Percentiles rank a stretch among this genome's conserved stretches.
These are phyloP conservation scores for Platichthys flesus DNA, from an alignment of 2,113 vertebrate genomes.

Conservation along the genomic window DNA sequence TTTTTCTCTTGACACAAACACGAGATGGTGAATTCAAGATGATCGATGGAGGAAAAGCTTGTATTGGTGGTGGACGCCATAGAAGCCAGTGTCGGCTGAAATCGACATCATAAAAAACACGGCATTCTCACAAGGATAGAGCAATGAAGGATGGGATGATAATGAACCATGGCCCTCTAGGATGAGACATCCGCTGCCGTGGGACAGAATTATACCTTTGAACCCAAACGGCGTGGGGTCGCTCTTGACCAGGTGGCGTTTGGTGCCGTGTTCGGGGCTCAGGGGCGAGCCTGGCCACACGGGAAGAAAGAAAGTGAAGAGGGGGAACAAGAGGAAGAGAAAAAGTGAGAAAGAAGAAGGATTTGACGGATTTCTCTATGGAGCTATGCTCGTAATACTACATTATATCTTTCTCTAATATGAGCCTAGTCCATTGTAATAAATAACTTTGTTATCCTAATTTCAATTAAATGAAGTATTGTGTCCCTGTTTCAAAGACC, in stretches of 20 bases:
- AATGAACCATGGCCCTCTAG: constrained; percentile 25
- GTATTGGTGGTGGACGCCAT: neutral
- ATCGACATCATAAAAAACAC: constrained; percentile 20
- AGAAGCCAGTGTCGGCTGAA: neutral
- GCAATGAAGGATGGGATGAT: constrained; percentile 15
- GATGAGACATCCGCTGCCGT: neutral
- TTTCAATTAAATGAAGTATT: too few species aligned
- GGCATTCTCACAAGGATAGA: neutral
- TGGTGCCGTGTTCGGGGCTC: constrained; percentile 94
- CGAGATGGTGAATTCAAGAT: neutral
- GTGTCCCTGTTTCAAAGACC: neutral
- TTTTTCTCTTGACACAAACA: neutral
- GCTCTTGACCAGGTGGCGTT: constrained; percentile 95
- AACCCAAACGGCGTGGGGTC: constrained; percentile 95
- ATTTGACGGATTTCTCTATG: neutral
- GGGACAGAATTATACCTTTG: constrained; percentile 85
- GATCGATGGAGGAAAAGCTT: neutral
- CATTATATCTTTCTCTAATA: too few species aligned
- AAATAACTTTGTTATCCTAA: too few species aligned
- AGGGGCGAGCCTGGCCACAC: constrained; percentile 88
- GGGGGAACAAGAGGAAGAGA: constrained; percentile 26
- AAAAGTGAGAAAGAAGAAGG: constrained; percentile 10
- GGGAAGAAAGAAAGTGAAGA: constrained; percentile 64
- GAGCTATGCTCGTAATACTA: too few species aligned
- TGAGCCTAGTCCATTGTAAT: too few species aligned